phyloP scores from a whole-genome alignment of 2,113 vertebrate species.

The Heloderma charlesbogerti region DNA sequence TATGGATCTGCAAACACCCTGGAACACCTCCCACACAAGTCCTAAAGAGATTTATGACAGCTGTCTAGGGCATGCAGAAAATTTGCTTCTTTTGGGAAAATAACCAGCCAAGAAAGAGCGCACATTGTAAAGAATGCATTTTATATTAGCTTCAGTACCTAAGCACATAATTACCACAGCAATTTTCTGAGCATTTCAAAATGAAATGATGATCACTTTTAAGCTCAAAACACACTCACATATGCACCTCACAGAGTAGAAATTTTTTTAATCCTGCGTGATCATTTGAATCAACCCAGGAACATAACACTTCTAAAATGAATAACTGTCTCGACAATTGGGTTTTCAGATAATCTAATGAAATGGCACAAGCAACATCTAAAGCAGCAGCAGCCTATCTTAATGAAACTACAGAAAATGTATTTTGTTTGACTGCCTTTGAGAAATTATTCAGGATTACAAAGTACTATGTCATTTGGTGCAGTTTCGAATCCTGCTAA shows the following conservation, averaged over 20 bases:
- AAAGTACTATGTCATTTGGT: background rate
- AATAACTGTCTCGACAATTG: conserved; percentile 17
- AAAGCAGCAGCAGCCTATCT: conserved; percentile 24
- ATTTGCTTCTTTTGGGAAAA: background rate
- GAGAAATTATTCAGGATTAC: conserved; percentile 33
- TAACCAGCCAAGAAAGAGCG: background rate
- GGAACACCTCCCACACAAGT: background rate
- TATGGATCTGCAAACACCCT: background rate
- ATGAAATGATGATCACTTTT: conserved; percentile 12
- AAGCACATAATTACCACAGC: conserved; percentile 15
- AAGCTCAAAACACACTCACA: conserved; percentile 30
- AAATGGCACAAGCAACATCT: conserved; percentile 5
- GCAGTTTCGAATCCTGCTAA: background rate
- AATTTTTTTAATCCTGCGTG: conserved; percentile 15
- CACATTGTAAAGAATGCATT: conserved; percentile 25
- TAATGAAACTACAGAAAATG: conserved; percentile 27
- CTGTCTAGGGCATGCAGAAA: background rate
- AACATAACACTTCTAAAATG: background rate
- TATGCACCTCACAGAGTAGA: conserved; percentile 43
- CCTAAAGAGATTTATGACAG: background rate
- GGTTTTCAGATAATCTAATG: conserved; percentile 12
- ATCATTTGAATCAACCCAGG: conserved; percentile 46
- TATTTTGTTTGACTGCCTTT: background rate
- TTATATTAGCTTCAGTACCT: conserved; percentile 17
- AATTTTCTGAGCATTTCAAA: conserved; percentile 29